Conservation (phyloP, 2,888 invertebrate species). For the Proisotoma minuta region DNA sequence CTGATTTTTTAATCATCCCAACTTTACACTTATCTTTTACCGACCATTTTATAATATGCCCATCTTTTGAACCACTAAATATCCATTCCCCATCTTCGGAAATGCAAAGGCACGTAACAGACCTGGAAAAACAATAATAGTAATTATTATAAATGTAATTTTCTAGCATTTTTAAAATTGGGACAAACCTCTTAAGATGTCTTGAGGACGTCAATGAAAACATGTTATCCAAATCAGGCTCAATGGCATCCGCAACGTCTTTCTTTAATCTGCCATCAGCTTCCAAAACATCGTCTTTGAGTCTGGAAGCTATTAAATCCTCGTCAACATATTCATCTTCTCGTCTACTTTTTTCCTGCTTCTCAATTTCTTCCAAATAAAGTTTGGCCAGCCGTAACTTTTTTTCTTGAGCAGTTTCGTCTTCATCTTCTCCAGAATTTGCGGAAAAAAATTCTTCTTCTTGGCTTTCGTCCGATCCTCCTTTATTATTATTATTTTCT, state of each 20-base stretch:
- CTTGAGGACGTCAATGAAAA: slow-evolving; percentile 62
- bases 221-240: slow-evolving; percentile 51
- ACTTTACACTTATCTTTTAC: slow-evolving; percentile 55
- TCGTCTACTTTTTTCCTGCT: slow-evolving; percentile 63
- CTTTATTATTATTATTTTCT: not conserved
- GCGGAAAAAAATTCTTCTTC: slow-evolving; percentile 49
- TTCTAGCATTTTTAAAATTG: not conserved
- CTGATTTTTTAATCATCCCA: slow-evolving; percentile 49
- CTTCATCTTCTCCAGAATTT: slow-evolving; percentile 56
- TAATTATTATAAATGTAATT: slow-evolving; percentile 32
- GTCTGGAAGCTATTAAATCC: slow-evolving; percentile 63
- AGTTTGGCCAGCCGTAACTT: slow-evolving; percentile 82
- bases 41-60: slow-evolving; percentile 74
- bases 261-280: slow-evolving; percentile 74
- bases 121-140: slow-evolving; percentile 49
- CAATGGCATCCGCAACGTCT: slow-evolving; percentile 63
- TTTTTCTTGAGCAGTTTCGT: slow-evolving; percentile 83
- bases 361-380: slow-evolving; percentile 80
- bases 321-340: slow-evolving; percentile 56
- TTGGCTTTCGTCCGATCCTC: not conserved
- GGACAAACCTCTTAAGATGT: slow-evolving; percentile 55
- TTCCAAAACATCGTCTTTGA: slow-evolving; percentile 80
- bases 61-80: slow-evolving; percentile 84
- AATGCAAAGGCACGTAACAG: slow-evolving; percentile 75
- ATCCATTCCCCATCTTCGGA: slow-evolving; percentile 64